Base-by-base conservation (phyloP, 2,113 vertebrate species). In the Hirundichthys speculiger region DNA sequence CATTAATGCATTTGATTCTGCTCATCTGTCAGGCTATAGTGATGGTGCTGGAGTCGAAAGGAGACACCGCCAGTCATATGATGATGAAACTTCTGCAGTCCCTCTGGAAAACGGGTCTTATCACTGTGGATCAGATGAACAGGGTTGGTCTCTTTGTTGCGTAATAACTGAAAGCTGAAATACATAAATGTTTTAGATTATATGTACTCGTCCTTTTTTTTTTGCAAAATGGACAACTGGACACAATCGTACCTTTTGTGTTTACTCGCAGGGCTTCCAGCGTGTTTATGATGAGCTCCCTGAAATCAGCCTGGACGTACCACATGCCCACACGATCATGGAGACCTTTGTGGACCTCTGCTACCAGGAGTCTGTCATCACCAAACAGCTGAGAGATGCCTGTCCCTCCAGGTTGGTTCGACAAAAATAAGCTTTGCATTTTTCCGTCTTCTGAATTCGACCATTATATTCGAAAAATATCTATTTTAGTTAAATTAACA, bases 61-160 rank as follows among this genome's bases (percentile, higher is more conserved):
- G 92, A 1, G 93, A 94, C 52, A 88, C 85, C 0, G 93, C 93
- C 0, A 87, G 92, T 20, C 82, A 90, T 22, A 92, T 92, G 91
- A 94, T 94, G 88, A 92, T 94, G 54, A 93, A 93, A 18, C 91
- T 95, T 48, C 90, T 96, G 50, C 90, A 95, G 83, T 88, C 92
- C 52, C 92, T 95, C 71, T 95, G 94, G 94, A 91, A 94, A 73
- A 92, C 89, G 0, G 94, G 93, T n/a, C 91, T 95, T 56, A 92
- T 96, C 81, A 96, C 95, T 7, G 87, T 95, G 85, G 94, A 95
- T 88, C 95, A 96, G 88, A 95, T 96, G 95, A 95, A 95, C 86
- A 86, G 95, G 88, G 95, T 95, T 57, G 51, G 88, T 64, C 38
- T 13, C 5, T 14, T 45, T 39, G 52, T 22, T 46, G 4, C 22